Base-by-base conservation (phyloP, 2,888 invertebrate genomes). In the Drosophila falleni region DNA sequence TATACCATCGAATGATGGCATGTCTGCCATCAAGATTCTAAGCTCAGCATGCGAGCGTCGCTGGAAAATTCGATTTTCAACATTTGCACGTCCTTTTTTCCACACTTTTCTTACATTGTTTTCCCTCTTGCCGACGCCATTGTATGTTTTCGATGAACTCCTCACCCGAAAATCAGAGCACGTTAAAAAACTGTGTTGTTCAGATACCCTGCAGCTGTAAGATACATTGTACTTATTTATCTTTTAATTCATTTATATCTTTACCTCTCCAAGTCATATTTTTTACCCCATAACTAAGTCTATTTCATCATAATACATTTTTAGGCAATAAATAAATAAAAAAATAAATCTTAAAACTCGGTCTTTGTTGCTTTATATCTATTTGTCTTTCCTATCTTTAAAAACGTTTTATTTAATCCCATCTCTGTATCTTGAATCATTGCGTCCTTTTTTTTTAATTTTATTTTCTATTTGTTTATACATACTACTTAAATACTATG, bases 61-160 rank as follows among this genome's bases (percentile, higher is more conserved):
- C 62, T 46, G 58, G 15, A 49, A 86, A 90, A 90, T 90, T 86
- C 85, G 90, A 86, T 86, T 90, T 86, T 81, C 87, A 89, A 74
- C 76, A 81, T 79, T 84, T 75, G 54, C 68, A 68, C 16, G 47
- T 49, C 56, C 23, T 54, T 59, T 37, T 60, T 66, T 68, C 49
- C 64, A 68, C 86, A 87, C 86, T 86, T 86, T 89, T 55, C 63
- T 66, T 64, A 65, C 42, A 23, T 51, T 70, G 46, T 62, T 55
- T 47, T 50, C 23, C 42, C 33, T 29, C 44, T 39, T 66, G 42
- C 39, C 54, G 56, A 37, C 64, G 74, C 71, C 75, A 71, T 90
- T 83, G 80, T 78, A 69, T 73, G 89, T 71, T 84, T 77, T 86
- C n/a, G 53, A 66, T 72, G 54, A 68, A n/a, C 47, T 26, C 13